A percentile compares a stretch with the other conserved stretches of the same genome.
Conservation (phyloP, 1,140 invertebrate species). For the Zaprionus davidi region DNA sequence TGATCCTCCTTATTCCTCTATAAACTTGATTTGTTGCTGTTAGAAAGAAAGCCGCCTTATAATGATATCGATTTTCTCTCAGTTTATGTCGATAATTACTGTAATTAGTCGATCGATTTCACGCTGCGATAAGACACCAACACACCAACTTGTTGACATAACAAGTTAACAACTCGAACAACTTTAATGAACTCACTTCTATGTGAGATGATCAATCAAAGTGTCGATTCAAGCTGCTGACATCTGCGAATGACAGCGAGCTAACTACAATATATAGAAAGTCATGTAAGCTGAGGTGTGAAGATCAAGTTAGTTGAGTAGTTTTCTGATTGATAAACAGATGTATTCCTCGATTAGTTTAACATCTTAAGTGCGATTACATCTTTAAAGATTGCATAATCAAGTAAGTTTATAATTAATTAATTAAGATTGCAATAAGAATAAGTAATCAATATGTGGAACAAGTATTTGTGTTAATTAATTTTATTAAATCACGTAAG, state of each 20-base stretch:
- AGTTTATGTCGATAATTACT: background rate
- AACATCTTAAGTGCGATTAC: background rate
- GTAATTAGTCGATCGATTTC: background rate
- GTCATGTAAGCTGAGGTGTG: background rate
- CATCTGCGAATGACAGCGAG: background rate
- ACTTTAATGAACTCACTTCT: slow-evolving; percentile 19
- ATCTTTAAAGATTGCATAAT: background rate
- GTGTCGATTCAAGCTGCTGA: background rate
- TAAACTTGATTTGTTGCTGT: background rate
- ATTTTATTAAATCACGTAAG: no score
- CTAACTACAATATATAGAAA: background rate
- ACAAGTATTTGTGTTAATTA: background rate
- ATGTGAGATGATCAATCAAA: slow-evolving; percentile 22
- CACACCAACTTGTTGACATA: slow-evolving; percentile 23
- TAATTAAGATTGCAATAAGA: background rate
- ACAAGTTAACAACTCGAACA: slow-evolving; percentile 15
- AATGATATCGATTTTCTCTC: slow-evolving; percentile 1
- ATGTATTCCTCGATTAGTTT: background rate
- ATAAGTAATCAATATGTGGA: background rate
- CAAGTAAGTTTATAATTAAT: background rate
- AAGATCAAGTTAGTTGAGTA: background rate
- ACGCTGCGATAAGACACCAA: slow-evolving; percentile 6
- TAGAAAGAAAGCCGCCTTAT: background rate
- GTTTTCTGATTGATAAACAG: background rate
- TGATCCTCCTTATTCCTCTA: background rate